phyloP scores from a whole-genome alignment of 2,888 invertebrate species.

The Cynaeus angustus region DNA sequence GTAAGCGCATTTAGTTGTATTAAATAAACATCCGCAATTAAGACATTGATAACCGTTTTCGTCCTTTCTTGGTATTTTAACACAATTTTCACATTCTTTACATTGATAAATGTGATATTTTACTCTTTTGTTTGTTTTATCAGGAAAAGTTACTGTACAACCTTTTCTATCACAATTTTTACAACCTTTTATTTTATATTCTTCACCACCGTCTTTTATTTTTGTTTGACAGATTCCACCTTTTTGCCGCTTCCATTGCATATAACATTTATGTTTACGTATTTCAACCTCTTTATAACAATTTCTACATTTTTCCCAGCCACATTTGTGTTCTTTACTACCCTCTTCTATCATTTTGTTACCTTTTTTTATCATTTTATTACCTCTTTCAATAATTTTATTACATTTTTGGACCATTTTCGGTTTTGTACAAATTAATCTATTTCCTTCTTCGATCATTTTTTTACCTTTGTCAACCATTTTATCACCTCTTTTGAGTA shows the following conservation, averaged over 20 bases:
- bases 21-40: slow-evolving; percentile 38
- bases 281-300: slow-evolving; percentile 38
- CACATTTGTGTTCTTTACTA: slow-evolving; percentile 37
- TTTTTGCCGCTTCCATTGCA: slow-evolving; percentile 40
- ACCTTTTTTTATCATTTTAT: no score
- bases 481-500: slow-evolving; percentile 13
- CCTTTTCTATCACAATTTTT: slow-evolving; percentile 36
- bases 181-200: slow-evolving; percentile 8
- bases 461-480: slow-evolving; percentile 16
- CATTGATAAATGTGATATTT: slow-evolving; percentile 37
- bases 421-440: slow-evolving; percentile 12
- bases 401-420: slow-evolving; percentile 36
- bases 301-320: slow-evolving; percentile 39
- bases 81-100: slow-evolving; percentile 42
- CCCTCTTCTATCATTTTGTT: slow-evolving; percentile 38
- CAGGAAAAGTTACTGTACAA: slow-evolving; percentile 34
- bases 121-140: slow-evolving; percentile 24
- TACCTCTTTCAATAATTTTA: no score
- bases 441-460: slow-evolving; percentile 29
- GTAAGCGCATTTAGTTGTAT: slow-evolving; percentile 22
- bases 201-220: neutral
- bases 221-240: slow-evolving; percentile 39
- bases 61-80: slow-evolving; percentile 36
- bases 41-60: slow-evolving; percentile 36
- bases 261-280: slow-evolving; percentile 36